A percentile compares a stretch with the other conserved stretches of the same genome.
Conservation (phyloP, 2,888 invertebrate species). For the Ophraella communa region DNA sequence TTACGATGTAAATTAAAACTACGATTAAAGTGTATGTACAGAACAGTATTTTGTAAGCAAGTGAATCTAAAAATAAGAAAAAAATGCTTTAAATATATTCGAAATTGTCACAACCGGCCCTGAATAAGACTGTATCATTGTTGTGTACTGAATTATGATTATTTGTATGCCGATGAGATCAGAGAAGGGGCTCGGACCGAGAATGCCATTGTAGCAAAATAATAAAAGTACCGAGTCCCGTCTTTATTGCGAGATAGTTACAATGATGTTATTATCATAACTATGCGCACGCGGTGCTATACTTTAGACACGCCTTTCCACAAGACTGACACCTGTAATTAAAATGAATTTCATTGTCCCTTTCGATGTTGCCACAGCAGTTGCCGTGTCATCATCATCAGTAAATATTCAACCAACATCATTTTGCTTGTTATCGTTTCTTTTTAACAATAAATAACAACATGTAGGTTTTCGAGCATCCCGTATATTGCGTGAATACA, state of each 20-base stretch:
- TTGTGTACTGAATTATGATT: conserved; percentile 28
- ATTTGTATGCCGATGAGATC: conserved; percentile 34
- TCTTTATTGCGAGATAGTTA: conserved; percentile 38
- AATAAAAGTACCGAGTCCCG: conserved; percentile 27
- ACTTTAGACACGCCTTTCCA: conserved; percentile 44
- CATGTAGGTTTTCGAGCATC: no score
- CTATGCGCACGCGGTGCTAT: conserved; percentile 40
- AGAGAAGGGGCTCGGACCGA: conserved; percentile 30
- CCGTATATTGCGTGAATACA: neutral
- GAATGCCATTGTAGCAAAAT: conserved; percentile 35
- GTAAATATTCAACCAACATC: neutral
- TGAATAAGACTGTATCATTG: conserved; percentile 26
- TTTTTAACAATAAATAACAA: neutral
- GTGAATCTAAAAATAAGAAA: no score
- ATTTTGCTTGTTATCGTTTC: neutral
- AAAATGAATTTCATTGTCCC: conserved; percentile 44
- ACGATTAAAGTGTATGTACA: no score
- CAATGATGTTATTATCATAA: conserved; percentile 47
- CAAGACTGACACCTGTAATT: conserved; percentile 45
- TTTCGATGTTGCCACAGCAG: conserved; percentile 24
- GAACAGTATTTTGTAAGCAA: no score
- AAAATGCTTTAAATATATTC: neutral
- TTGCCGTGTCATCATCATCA: conserved; percentile 8
- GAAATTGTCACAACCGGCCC: neutral
- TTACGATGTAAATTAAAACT: no score